Percentiles rank a stretch among this genome's conserved stretches.
Conservation (phyloP, 2,113 vertebrate genomes). For the Fulmarus glacialis region DNA sequence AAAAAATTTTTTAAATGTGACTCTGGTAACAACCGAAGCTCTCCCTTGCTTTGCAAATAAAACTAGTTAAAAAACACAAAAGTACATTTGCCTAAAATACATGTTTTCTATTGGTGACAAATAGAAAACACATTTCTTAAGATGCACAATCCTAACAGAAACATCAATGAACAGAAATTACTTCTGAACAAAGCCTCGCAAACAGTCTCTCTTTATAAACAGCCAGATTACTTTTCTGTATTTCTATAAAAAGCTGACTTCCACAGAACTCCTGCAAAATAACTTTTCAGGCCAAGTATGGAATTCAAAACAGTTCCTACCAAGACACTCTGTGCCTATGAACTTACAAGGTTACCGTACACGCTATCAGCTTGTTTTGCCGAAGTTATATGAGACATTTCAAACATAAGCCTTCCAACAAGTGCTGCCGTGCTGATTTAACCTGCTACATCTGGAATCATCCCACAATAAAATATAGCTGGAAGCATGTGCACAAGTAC, state of each 20-base stretch:
- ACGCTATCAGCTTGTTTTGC: constrained; percentile 68
- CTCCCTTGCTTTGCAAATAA: not conserved
- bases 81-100: not conserved
- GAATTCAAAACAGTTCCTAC: constrained; percentile 68
- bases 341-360: constrained; percentile 53
- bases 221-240: not conserved
- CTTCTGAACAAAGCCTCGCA: not conserved
- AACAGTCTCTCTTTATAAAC: not conserved
- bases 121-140: not conserved
- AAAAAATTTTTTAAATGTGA: not conserved
- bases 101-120: not conserved
- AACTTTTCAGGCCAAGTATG: constrained; percentile 51
- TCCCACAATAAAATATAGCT: not conserved
- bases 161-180: not conserved
- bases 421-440: constrained; percentile 7
- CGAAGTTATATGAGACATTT: constrained; percentile 75
- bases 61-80: not conserved
- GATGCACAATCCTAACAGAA: not conserved
- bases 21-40: not conserved
- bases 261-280: constrained; percentile 45
- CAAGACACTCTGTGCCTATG: constrained; percentile 44
- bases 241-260: constrained; percentile 21
- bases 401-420: constrained; percentile 55
- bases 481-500: not conserved
- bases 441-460: constrained; percentile 25